Conservation (phyloP, 2,888 invertebrate species). For the Penaeus monodon region DNA sequence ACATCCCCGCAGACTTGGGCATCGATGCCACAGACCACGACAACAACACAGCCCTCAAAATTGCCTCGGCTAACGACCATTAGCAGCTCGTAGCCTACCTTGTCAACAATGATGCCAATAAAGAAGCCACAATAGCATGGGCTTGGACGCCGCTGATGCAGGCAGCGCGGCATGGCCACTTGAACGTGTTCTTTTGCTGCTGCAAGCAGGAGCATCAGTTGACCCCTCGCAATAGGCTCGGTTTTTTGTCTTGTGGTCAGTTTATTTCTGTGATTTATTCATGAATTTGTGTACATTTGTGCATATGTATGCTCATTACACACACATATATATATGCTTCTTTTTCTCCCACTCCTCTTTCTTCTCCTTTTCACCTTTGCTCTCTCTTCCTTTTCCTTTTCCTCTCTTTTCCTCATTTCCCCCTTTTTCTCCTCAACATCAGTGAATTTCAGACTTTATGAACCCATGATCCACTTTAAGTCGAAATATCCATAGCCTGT, state of each 20-base stretch:
- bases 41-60: constrained; percentile 69
- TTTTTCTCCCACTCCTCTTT: too few relatives aligned
- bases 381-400: too few relatives aligned
- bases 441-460: too few relatives aligned
- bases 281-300: neutral
- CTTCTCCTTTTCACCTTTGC: too few relatives aligned
- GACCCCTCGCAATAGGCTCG: constrained; percentile 69
- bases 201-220: constrained; percentile 69
- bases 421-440: neutral
- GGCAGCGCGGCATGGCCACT: constrained; percentile 70
- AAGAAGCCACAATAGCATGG: constrained; percentile 68
- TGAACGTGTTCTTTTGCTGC: constrained; percentile 68
- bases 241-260: constrained; percentile 54
- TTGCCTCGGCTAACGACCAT: constrained; percentile 71
- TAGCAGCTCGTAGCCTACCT: constrained; percentile 69
- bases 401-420: too few relatives aligned
- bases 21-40: constrained; percentile 67
- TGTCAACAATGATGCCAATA: constrained; percentile 69
- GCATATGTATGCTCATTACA: neutral
- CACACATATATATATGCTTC: too few relatives aligned
- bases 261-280: neutral
- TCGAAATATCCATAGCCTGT: too few relatives aligned
- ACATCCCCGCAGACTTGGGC: constrained; percentile 32
- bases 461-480: too few relatives aligned
- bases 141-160: constrained; percentile 72